Base-by-base conservation (phyloP, 1,140 invertebrate genomes). In the Drosophila cardini region DNA sequence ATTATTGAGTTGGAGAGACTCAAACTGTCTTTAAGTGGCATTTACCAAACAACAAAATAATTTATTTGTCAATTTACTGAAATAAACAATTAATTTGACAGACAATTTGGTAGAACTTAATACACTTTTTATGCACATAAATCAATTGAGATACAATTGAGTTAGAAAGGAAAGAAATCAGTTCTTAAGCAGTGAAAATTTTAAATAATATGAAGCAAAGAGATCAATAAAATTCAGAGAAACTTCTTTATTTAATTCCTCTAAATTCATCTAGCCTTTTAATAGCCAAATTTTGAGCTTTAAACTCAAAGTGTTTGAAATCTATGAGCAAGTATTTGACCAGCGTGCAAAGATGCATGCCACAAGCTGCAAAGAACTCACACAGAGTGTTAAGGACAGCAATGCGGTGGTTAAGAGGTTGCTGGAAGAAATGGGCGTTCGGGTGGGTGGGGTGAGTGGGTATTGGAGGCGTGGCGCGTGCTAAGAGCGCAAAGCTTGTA, bases 401-500 rank as follows among this genome's bases (percentile, higher is more conserved):
- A 13, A 5, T 6, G 5, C 16, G 16, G 11, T 55, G 34, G 11
- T 4, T 34, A 8, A 26, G 30, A 13, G 18, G 4, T 34, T 1
- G 11, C 10, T 15, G 13, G 6, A 10, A 36, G 50, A 15, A 26
- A 26, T 26, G 50, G 30, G 2, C 13, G 40, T 9, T 10, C 0
- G 18, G 1, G 15, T 15, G 38, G 60, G 58, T 7, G 4, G 7
- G 21, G 8, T 2, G 26, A 11, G 7, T 6, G 9, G 52, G 34
- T 10, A 32, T 15, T 16, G 69, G 34, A 58, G 64, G 43, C 57
- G 48, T 50, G 70, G 72, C 43, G 82, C 70, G 75, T 86, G 82
- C 71, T 79, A 86, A 87, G 85, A 84, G 80, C 80, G 75, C 70
- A 89, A 89, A 89, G 80, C 84, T 89, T 82, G 80, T 89, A 89